phyloP scores from a whole-genome alignment of 2,113 vertebrate genomes.

The Podiceps cristatus region DNA sequence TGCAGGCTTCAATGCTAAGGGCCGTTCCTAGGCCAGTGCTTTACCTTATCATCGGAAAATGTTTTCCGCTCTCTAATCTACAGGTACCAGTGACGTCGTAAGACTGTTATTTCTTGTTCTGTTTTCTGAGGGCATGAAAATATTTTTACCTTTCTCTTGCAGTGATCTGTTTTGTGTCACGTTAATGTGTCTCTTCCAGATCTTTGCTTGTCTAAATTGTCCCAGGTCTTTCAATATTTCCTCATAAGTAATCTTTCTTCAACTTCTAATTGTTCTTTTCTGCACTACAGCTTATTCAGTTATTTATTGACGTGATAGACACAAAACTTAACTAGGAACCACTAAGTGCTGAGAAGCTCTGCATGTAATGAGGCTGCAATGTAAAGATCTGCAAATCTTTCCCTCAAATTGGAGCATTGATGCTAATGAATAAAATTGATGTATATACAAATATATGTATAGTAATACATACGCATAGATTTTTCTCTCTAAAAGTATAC shows the following conservation, averaged over 20 bases:
- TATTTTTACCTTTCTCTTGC: neutral
- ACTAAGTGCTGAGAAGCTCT: neutral
- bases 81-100: neutral
- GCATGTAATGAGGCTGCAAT: neutral
- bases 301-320: neutral
- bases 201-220: neutral
- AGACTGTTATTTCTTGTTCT: neutral
- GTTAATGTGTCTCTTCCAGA: neutral
- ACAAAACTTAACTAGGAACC: neutral
- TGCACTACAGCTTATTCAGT: neutral
- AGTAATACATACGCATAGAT: neutral
- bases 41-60: neutral
- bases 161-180: neutral
- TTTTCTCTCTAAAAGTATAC: neutral
- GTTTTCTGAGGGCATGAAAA: neutral
- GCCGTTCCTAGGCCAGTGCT: neutral
- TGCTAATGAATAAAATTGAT: neutral
- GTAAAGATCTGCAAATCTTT: neutral
- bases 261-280: neutral
- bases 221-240: neutral
- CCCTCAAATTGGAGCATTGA: neutral
- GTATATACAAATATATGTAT: neutral
- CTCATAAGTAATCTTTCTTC: neutral
- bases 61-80: neutral
- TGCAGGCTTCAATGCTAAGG: neutral